A percentile compares a stretch with the other conserved stretches of the same genome.
Conservation (phyloP, 2,113 vertebrate genomes). For the Notarius quadriscutis region DNA sequence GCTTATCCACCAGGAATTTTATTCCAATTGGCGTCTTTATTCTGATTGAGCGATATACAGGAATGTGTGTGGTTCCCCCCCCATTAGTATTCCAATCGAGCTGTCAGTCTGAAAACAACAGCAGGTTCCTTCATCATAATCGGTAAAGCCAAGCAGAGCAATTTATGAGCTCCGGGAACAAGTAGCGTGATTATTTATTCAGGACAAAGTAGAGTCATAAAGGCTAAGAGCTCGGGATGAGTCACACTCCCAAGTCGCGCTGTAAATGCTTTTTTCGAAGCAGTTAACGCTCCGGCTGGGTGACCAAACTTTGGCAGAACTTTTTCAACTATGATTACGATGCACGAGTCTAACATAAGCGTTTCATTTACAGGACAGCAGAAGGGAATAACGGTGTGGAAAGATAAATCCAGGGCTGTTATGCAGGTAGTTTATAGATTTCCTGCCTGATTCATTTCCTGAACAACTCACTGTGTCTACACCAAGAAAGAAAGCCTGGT, state of each 20-base stretch:
- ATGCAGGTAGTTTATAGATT: slow-evolving; percentile 7
- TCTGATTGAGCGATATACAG: not conserved
- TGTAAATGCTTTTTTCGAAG: slow-evolving; percentile 26
- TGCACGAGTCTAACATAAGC: not conserved
- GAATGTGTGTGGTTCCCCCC: not conserved
- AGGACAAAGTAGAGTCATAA: slow-evolving; percentile 21
- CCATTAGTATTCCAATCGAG: not conserved
- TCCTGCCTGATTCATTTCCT: not conserved
- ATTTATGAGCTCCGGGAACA: slow-evolving; percentile 4
- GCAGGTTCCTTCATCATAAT: not conserved
- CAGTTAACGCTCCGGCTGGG: not conserved
- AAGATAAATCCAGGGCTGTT: not conserved
- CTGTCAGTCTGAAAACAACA: not conserved
- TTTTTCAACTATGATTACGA: not conserved
- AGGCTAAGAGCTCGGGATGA: slow-evolving; percentile 38
- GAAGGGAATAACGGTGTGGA: not conserved
- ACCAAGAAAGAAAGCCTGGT: not conserved
- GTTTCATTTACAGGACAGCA: not conserved
- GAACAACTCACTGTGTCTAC: not conserved
- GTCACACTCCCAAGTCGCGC: slow-evolving; percentile 15
- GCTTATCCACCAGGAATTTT: not conserved
- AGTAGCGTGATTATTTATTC: slow-evolving; percentile 48
- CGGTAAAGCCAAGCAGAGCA: not conserved
- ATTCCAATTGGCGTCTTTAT: not conserved
- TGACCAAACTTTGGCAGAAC: not conserved